Conservation (phyloP, 2,888 invertebrate species). For the Melanostoma scalare region DNA sequence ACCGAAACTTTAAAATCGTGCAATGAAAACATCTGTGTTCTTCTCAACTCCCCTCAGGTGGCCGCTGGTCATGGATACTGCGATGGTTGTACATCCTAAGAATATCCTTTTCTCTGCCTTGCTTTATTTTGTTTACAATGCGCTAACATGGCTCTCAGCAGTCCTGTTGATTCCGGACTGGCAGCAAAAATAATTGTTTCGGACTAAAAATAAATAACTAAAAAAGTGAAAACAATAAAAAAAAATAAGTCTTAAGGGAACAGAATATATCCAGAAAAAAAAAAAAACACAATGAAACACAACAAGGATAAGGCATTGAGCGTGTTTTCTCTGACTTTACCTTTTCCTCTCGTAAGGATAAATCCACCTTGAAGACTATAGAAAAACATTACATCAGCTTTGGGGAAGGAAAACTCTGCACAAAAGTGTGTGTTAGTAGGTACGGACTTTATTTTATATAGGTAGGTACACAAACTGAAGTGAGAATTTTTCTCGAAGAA, state of each 20-base stretch:
- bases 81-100: conserved; percentile 1
- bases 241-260: conserved; percentile 1
- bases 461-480: conserved; percentile 32
- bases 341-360: conserved; percentile 24
- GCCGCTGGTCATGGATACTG: conserved; percentile 20
- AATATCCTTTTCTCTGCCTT: conserved; percentile 14
- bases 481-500: conserved; percentile 22
- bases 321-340: conserved; percentile 22
- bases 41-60: conserved; percentile 43
- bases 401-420: conserved; percentile 20
- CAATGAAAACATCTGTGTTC: conserved; percentile 44
- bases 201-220: conserved; percentile 29
- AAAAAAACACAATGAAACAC: conserved; percentile 14
- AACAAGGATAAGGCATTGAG: conserved; percentile 32
- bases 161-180: conserved; percentile 60
- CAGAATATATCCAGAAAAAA: background rate
- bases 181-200: conserved; percentile 66
- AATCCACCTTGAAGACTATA: conserved; percentile 47
- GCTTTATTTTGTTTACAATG: conserved; percentile 33
- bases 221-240: conserved; percentile 30
- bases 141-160: conserved; percentile 31
- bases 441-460: background rate
- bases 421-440: background rate
- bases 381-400: conserved; percentile 51
- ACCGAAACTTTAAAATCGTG: too few species aligned